These are phyloP conservation scores for Drosophila asahinai DNA, from an alignment of 1,140 invertebrate species.

Conservation along the genomic window DNA sequence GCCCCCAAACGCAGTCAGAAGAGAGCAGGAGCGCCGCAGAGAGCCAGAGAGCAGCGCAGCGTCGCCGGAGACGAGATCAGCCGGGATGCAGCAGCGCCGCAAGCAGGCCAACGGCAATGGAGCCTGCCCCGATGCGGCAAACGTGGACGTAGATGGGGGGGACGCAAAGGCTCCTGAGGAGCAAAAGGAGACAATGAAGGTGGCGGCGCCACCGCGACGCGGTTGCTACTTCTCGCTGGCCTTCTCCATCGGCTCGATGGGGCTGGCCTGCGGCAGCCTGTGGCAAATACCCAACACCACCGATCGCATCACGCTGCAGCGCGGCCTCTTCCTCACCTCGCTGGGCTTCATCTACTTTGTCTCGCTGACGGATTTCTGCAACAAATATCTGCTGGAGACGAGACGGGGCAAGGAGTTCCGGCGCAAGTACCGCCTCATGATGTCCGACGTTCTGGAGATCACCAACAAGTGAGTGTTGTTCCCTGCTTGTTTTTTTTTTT, in stretches of 20 bases:
- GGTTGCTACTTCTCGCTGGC: conserved; percentile 82
- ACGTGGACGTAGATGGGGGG: neutral
- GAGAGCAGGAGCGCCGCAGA: neutral
- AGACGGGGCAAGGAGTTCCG: conserved; percentile 86
- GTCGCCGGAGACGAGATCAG: conserved; percentile 19
- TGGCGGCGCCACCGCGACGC: conserved; percentile 19
- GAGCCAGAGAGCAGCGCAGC: conserved; percentile 17
- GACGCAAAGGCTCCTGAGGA: conserved; percentile 8
- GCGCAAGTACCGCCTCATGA: conserved; percentile 87
- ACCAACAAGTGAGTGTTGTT: conserved; percentile 88
- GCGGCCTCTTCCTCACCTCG: conserved; percentile 86
- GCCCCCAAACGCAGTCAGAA: neutral
- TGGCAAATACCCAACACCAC: conserved; percentile 79
- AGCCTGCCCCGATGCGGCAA: conserved; percentile 5
- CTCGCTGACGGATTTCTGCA: conserved; percentile 87
- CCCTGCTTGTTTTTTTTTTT: no score
- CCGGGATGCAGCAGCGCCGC: conserved; percentile 28
- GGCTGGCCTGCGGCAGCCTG: conserved; percentile 81
- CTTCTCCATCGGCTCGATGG: conserved; percentile 82
- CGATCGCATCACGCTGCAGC: conserved; percentile 86
- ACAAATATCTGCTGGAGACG: conserved; percentile 87
- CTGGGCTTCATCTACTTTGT: conserved; percentile 89
- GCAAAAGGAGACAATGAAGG: neutral
- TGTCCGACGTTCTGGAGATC: conserved; percentile 89
- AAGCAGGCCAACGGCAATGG: conserved; percentile 20